phyloP scores from a whole-genome alignment of 1,140 invertebrate genomes.

The Lethrus apterus region DNA sequence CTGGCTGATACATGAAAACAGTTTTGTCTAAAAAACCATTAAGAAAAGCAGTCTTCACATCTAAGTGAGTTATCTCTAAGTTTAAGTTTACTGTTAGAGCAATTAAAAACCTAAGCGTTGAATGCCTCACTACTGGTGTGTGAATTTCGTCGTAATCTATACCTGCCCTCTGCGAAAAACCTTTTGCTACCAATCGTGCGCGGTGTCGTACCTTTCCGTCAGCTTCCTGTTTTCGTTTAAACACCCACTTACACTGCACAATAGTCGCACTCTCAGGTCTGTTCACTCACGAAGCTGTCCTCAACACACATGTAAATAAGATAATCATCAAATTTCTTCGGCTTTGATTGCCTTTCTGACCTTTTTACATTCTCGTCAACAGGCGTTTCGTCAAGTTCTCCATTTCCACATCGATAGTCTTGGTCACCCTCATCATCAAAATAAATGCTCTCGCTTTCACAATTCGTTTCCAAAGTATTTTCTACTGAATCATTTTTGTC shows the following conservation, averaged over 20 bases:
- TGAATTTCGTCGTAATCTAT: constrained; percentile 38
- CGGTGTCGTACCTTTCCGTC: constrained; percentile 35
- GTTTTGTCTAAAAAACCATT: constrained; percentile 36
- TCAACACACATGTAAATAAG: constrained; percentile 16
- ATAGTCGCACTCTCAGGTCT: constrained; percentile 19
- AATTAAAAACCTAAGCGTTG: constrained; percentile 38
- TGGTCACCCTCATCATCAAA: background rate
- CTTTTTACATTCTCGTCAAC: constrained; percentile 5
- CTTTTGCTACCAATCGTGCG: constrained; percentile 42
- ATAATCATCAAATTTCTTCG: constrained; percentile 20
- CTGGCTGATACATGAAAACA: constrained; percentile 22
- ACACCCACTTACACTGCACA: constrained; percentile 39
- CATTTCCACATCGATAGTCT: background rate
- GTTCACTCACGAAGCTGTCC: background rate
- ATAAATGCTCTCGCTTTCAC: background rate
- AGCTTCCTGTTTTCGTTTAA: constrained; percentile 31
- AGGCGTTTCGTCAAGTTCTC: background rate
- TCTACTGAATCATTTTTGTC: background rate
- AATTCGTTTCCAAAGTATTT: background rate
- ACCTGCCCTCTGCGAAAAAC: constrained; percentile 37
- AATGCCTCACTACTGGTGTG: constrained; percentile 34
- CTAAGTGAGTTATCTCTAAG: constrained; percentile 23
- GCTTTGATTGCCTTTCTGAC: constrained; percentile 18
- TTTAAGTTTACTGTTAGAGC: constrained; percentile 31
- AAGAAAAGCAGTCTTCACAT: constrained; percentile 39